These are phyloP conservation scores for Potamilus streckersoni DNA, from an alignment of 1,140 invertebrate genomes.

Conservation along the genomic window DNA sequence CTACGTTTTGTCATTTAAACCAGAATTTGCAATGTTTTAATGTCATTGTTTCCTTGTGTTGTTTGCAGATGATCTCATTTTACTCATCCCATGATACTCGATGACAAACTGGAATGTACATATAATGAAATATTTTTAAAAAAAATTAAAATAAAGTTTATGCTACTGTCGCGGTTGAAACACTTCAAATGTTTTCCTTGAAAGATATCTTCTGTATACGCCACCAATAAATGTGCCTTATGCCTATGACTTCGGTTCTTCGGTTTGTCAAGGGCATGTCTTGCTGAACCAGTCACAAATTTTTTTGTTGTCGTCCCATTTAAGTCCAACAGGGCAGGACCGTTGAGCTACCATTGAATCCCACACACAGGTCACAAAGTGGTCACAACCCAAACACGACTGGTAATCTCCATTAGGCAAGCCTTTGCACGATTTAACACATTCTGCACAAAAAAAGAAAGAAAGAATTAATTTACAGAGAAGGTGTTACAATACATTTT, in stretches of 20 bases:
- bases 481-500: neutral
- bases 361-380: constrained; percentile 43
- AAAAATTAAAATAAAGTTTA: too few relatives aligned
- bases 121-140: too few relatives aligned
- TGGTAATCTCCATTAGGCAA: constrained; percentile 45
- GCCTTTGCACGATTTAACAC: constrained; percentile 39
- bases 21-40: too few relatives aligned
- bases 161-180: too few relatives aligned
- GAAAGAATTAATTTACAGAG: neutral
- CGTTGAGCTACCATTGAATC: constrained; percentile 34
- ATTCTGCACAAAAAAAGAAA: constrained; percentile 25
- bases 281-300: constrained; percentile 30
- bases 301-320: constrained; percentile 44
- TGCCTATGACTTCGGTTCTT: constrained; percentile 1
- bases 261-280: constrained; percentile 10
- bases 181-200: too few relatives aligned
- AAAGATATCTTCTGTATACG: too few relatives aligned
- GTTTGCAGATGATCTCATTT: too few relatives aligned
- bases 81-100: too few relatives aligned
- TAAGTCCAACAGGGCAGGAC: constrained; percentile 33
- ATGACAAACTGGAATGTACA: too few relatives aligned
- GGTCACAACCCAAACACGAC: constrained; percentile 39
- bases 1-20: too few relatives aligned
- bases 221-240: neutral
- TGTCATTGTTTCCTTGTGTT: too few relatives aligned